Evolutionary conservation across 2,113 vertebrate species (phyloP).

Genomic region (Dolichotis patagonum): DNA sequence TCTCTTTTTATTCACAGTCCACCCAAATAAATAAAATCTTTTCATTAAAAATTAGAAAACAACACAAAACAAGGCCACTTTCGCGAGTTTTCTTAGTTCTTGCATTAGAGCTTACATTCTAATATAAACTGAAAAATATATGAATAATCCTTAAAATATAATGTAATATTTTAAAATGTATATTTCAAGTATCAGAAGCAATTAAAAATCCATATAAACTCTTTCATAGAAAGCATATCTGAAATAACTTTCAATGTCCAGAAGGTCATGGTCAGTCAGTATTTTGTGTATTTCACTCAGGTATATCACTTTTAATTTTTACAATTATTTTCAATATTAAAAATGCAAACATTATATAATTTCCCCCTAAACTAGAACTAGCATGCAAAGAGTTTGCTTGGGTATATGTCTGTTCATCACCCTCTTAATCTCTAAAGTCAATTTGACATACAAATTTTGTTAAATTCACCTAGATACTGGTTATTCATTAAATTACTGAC

Average conservation of each 20-base stretch:
- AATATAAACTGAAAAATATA: slow-evolving; percentile 45
- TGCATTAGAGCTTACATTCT: neutral
- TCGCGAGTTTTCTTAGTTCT: neutral
- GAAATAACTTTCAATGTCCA: slow-evolving; percentile 48
- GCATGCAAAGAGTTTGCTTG: slow-evolving; percentile 15
- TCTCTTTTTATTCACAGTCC: neutral
- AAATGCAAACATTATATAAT: neutral
- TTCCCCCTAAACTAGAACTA: neutral
- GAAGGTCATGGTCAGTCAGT: neutral
- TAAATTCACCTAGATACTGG: neutral
- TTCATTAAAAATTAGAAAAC: neutral
- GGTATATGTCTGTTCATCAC: neutral
- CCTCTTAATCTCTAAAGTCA: slow-evolving; percentile 41
- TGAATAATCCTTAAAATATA: slow-evolving; percentile 10
- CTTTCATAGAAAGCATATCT: slow-evolving; percentile 47
- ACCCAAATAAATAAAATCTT: slow-evolving; percentile 5
- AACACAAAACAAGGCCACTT: slow-evolving; percentile 46
- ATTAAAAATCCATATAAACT: slow-evolving; percentile 52
- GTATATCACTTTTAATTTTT: neutral
- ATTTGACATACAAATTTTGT: neutral
- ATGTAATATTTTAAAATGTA: neutral
- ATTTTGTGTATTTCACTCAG: neutral
- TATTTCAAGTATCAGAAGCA: slow-evolving; percentile 44
- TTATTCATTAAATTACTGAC: slow-evolving; percentile 25
- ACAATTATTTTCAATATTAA: slow-evolving; percentile 29